Evolutionary conservation across 2,888 invertebrate species (phyloP), one percentile per base, ranked within the genome.

Genomic region (Miltochrista miniata): DNA sequence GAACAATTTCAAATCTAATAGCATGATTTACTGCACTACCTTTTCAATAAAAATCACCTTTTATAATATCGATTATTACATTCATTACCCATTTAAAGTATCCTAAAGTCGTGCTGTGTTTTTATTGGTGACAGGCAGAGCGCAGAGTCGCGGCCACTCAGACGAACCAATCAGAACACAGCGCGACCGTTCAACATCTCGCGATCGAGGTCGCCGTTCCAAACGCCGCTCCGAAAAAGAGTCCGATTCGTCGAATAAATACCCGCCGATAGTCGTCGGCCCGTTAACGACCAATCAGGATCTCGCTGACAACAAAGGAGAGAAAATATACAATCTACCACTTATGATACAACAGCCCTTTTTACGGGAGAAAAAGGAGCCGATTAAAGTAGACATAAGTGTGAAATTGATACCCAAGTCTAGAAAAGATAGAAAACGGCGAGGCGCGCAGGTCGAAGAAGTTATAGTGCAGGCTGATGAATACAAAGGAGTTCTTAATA

Each of bases 361-460:
- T 92, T 92, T 92, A 92, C 92, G 87, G 50, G 92, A 91, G 91
- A 92, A 92, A 92, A 94, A 94, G 93, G 94, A 94, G 86, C 95
- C 95, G 47, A 94, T 96, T 68, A 95, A 95, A 92, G 94, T 96
- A 86, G 95, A 96, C 81, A 95, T 96, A 74, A 95, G 94, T 83
- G 95, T 96, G 59, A 95, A 95, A 82, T 90, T 95, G 80, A 93
- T 95, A 82, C 94, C 95, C 62, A 95, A 95, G 54, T 80, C 88
- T 42, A 83, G 83, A 45, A 92, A 82, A 64, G 91, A 92, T 43
- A 89, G 78, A 61, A 90, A 85, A 63, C 83, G 75, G 65, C 75
- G 83, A 33, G 82, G 79, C 46, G 72, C 73, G 31, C 78, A 84
- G 43, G 70, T 83, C 43, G 83, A 88, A 51, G 86, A 87, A 63